These are phyloP conservation scores for Andrena praecox DNA, from an alignment of 2,888 invertebrate genomes.

Conservation along the genomic window DNA sequence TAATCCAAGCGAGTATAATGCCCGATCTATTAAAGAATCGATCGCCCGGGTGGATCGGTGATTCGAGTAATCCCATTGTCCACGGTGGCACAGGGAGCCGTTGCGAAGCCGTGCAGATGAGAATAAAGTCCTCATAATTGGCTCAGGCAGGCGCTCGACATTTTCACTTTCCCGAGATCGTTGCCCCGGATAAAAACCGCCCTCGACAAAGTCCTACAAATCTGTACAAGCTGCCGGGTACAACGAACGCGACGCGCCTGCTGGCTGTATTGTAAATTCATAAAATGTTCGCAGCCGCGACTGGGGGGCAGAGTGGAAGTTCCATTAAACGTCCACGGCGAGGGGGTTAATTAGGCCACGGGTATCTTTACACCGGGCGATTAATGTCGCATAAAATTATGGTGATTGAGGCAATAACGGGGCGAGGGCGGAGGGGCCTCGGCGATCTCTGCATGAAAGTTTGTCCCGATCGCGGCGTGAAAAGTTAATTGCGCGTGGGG, in stretches of 20 bases:
- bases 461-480: slow-evolving; percentile 12
- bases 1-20: slow-evolving; percentile 26
- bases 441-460: slow-evolving; percentile 2
- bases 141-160: slow-evolving; percentile 47
- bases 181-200: slow-evolving; percentile 49
- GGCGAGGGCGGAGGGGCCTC: background rate
- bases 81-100: slow-evolving; percentile 15
- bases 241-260: slow-evolving; percentile 3
- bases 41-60: slow-evolving; percentile 39
- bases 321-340: slow-evolving; percentile 13
- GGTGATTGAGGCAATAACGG: slow-evolving; percentile 27
- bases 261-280: too few relatives aligned
- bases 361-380: background rate
- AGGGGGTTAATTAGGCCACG: slow-evolving; percentile 20
- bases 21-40: slow-evolving; percentile 53
- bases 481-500: slow-evolving; percentile 36
- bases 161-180: slow-evolving; percentile 65
- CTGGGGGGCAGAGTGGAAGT: slow-evolving; percentile 13
- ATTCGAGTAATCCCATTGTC: slow-evolving; percentile 59
- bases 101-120: slow-evolving; percentile 59
- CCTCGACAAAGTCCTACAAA: background rate
- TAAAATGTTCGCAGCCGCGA: background rate
- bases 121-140: slow-evolving; percentile 63
- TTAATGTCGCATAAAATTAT: slow-evolving; percentile 30
- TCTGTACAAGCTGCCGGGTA: background rate